phyloP scores from a whole-genome alignment of 1,140 invertebrate species.

The Cotesia chilonis region DNA sequence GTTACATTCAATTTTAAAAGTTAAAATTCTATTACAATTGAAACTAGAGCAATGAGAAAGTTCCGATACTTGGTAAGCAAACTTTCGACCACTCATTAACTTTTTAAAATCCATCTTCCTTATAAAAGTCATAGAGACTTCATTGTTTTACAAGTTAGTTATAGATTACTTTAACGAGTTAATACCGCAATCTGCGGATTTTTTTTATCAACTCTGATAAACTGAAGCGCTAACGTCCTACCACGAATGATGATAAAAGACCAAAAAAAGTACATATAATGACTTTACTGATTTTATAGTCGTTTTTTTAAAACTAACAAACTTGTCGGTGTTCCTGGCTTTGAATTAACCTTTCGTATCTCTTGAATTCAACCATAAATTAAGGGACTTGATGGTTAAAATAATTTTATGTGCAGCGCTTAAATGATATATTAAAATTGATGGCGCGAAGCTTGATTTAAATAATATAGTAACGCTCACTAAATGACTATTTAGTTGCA shows the following conservation, averaged over 20 bases:
- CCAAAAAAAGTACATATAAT: conserved; percentile 21
- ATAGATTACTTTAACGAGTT: conserved; percentile 60
- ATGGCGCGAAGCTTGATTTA: conserved; percentile 26
- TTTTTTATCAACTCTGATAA: conserved; percentile 50
- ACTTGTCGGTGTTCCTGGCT: conserved; percentile 5
- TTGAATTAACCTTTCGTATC: conserved; percentile 31
- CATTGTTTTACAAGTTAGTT: conserved; percentile 64
- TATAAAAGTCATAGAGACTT: conserved; percentile 44
- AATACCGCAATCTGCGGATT: conserved; percentile 34
- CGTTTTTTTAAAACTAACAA: neutral
- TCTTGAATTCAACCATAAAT: conserved; percentile 17
- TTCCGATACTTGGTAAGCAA: neutral
- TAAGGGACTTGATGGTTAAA: conserved; percentile 15
- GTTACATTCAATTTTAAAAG: too few relatives aligned
- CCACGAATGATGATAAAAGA: conserved; percentile 4
- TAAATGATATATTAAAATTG: conserved; percentile 18
- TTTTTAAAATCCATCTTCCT: conserved; percentile 6
- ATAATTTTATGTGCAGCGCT: conserved; percentile 23
- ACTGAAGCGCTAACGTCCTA: conserved; percentile 45
- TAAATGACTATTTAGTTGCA: conserved; percentile 10
- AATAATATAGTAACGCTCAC: conserved; percentile 10
- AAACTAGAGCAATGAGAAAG: neutral
- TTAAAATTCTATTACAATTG: too few relatives aligned
- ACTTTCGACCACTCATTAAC: conserved; percentile 1
- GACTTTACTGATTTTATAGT: conserved; percentile 35